Percentiles rank a stretch among this genome's conserved stretches.
phyloP scores from a whole-genome alignment of 2,113 vertebrate genomes.

The Aldabrachelys gigantea region DNA sequence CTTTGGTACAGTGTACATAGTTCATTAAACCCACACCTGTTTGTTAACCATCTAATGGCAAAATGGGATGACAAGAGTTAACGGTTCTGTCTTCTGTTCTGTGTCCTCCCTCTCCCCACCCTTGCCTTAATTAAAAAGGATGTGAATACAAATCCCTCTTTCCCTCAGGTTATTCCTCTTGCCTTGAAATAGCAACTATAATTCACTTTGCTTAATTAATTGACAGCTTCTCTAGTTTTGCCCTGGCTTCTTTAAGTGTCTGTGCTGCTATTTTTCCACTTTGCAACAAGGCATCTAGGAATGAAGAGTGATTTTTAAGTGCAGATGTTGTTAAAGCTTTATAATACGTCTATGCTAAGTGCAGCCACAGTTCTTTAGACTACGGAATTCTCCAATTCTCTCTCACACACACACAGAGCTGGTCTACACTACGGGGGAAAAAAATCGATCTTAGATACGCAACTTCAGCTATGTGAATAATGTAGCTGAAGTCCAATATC shows the following conservation, averaged over 20 bases:
- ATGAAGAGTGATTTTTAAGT: background rate
- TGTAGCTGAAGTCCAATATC: too few species aligned
- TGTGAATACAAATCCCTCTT: accelerated
- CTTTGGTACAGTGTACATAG: accelerated
- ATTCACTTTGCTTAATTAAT: background rate
- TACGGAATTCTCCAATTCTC: too few species aligned
- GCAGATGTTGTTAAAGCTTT: background rate
- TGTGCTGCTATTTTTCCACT: accelerated
- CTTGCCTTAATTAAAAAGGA: background rate
- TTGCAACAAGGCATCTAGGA: background rate
- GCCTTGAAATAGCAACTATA: background rate
- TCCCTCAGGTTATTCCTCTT: background rate
- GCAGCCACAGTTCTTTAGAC: background rate
- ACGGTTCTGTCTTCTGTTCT: background rate
- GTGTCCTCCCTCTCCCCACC: background rate
- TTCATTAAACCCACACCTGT: accelerated
- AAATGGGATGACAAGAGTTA: background rate
- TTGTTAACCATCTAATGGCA: background rate
- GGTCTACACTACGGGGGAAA: too few species aligned
- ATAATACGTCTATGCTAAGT: background rate
- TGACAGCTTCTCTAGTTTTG: background rate
- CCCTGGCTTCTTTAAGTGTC: background rate
- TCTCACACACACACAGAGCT: too few species aligned
- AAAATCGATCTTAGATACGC: too few species aligned
- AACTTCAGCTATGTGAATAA: too few species aligned